phyloP scores from a whole-genome alignment of 1,140 invertebrate species.

The Neotoxoptera formosana region DNA sequence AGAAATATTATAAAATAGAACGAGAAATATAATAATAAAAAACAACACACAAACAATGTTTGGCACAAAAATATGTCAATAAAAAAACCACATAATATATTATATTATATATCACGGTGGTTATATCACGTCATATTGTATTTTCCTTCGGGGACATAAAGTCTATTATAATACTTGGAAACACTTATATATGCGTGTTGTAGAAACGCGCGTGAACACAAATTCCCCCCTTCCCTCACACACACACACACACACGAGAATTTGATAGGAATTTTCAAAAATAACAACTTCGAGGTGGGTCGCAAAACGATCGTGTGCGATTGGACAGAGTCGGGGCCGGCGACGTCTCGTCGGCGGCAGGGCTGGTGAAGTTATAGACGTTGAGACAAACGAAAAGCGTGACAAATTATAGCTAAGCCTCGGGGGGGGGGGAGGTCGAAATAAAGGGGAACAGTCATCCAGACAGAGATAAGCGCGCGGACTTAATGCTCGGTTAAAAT shows the following conservation, averaged over 20 bases:
- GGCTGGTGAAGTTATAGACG: not conserved
- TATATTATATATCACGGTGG: too few species aligned
- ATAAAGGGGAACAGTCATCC: not conserved
- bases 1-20: not conserved
- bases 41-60: not conserved
- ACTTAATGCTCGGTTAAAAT: constrained; percentile 35
- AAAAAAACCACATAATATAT: not conserved
- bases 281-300: not conserved
- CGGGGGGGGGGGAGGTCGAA: not conserved
- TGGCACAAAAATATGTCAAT: not conserved
- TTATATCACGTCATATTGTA: not conserved
- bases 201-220: not conserved
- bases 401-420: not conserved
- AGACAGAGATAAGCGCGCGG: constrained; percentile 1
- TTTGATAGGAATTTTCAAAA: not conserved
- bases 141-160: not conserved
- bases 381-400: not conserved
- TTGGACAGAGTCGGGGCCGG: not conserved
- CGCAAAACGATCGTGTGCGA: not conserved
- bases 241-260: not conserved
- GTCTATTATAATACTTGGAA: not conserved
- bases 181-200: not conserved
- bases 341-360: not conserved
- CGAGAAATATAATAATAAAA: not conserved
- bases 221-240: too few species aligned